Percentiles rank a stretch among this genome's conserved stretches.
Conservation (phyloP, 1,140 invertebrate species). For the Macrobrachium nipponense region DNA sequence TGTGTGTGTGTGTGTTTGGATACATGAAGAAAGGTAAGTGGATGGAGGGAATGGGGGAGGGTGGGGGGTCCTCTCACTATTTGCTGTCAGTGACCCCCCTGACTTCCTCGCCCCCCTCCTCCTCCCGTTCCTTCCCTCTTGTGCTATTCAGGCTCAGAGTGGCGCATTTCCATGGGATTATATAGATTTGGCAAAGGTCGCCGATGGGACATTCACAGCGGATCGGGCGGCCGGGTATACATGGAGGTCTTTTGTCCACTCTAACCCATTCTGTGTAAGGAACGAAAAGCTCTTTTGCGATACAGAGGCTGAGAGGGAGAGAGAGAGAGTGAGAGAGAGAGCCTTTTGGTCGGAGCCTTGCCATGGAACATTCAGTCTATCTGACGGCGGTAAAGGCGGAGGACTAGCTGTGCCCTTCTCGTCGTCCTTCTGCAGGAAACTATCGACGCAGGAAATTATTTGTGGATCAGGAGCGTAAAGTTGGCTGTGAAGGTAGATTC, state of each 20-base stretch:
- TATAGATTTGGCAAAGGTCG: constrained; percentile 49
- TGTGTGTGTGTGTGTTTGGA: neutral
- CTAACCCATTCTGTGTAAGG: constrained; percentile 45
- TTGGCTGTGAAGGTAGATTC: no score
- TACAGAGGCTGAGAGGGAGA: constrained; percentile 20
- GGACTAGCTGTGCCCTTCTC: constrained; percentile 16
- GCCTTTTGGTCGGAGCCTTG: constrained; percentile 7
- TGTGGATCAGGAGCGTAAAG: no score
- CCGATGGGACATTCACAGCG: constrained; percentile 36
- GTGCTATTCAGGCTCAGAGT: constrained; percentile 34
- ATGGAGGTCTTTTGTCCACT: constrained; percentile 39
- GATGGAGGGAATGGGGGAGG: neutral
- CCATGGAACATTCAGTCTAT: constrained; percentile 33
- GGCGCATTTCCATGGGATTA: constrained; percentile 44
- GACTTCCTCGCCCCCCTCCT: neutral
- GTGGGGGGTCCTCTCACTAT: neutral
- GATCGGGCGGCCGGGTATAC: constrained; percentile 27
- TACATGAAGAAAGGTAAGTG: neutral
- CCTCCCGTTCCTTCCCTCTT: neutral
- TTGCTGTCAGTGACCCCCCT: constrained; percentile 14
- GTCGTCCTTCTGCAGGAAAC: neutral
- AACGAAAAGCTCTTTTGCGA: constrained; percentile 41
- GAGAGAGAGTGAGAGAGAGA: constrained; percentile 34
- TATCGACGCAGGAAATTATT: no score
- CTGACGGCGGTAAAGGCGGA: constrained; percentile 30